These are phyloP conservation scores for Dallia pectoralis DNA, from an alignment of 2,797 vertebrate species.

Conservation along the genomic window DNA sequence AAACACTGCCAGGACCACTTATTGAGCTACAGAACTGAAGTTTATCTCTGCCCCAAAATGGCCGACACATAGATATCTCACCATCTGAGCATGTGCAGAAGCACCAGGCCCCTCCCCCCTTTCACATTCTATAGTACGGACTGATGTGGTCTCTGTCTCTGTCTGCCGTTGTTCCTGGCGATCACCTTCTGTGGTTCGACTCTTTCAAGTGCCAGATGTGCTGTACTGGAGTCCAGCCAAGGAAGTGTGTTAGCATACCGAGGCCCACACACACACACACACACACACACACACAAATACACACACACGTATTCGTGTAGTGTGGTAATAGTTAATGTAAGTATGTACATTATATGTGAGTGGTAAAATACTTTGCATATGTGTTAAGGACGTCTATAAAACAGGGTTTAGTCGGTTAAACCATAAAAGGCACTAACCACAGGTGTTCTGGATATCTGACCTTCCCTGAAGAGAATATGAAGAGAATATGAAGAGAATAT, in stretches of 20 bases:
- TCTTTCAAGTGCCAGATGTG: constrained; percentile 67
- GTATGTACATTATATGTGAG: no score
- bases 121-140: no score
- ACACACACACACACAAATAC: constrained; percentile 15
- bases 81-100: no score
- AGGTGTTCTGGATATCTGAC: neutral
- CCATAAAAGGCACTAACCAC: neutral
- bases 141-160: neutral
- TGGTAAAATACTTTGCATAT: no score
- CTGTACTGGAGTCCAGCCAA: constrained; percentile 52
- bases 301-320: no score
- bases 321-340: no score
- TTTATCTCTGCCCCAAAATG: neutral
- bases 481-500: neutral
- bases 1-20: neutral
- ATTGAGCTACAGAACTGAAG: neutral
- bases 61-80: neutral
- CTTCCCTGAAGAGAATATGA: neutral
- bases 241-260: constrained; percentile 44
- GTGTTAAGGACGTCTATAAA: no score
- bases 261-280: neutral
- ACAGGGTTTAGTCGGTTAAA: neutral
- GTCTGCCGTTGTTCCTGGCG: constrained; percentile 47
- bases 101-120: no score
- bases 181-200: constrained; percentile 59